A percentile compares a stretch with the other conserved stretches of the same genome.
Evolutionary conservation across 2,888 invertebrate species (phyloP).

Genomic region (Ganaspis brasiliensis): DNA sequence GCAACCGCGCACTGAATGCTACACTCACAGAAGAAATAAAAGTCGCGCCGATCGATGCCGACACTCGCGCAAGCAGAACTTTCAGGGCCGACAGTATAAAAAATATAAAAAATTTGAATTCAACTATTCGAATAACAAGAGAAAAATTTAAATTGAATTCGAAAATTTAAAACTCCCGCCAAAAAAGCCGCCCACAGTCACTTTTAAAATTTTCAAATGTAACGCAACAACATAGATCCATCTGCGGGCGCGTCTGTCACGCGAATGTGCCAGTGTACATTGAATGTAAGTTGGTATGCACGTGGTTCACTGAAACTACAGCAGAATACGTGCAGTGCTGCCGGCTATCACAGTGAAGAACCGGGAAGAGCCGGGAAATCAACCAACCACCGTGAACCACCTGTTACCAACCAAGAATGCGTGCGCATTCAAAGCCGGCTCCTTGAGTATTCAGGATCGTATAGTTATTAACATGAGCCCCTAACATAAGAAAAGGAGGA

Average conservation of each 20-base stretch:
- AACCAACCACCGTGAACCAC: constrained; percentile 79
- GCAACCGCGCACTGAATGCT: constrained; percentile 33
- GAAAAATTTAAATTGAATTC: no score
- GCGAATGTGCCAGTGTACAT: constrained; percentile 22
- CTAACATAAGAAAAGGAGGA: background rate
- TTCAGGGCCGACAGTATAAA: constrained; percentile 12
- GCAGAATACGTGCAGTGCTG: constrained; percentile 5
- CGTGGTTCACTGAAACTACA: background rate
- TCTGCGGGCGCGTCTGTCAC: constrained; percentile 16
- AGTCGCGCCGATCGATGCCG: constrained; percentile 32
- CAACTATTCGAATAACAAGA: no score
- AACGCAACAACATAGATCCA: background rate
- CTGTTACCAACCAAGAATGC: constrained; percentile 74
- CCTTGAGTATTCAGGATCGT: constrained; percentile 11
- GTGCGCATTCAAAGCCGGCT: constrained; percentile 49
- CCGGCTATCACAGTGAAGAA: background rate
- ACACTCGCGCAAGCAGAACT: constrained; percentile 36
- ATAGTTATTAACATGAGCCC: background rate
- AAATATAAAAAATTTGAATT: background rate
- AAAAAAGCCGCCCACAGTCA: background rate
- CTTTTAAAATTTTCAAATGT: background rate
- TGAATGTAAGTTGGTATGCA: constrained; percentile 18
- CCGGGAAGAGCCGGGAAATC: constrained; percentile 50
- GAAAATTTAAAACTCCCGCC: background rate
- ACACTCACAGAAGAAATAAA: constrained; percentile 18